phyloP scores from a whole-genome alignment of 35 echinoderm and acorn worm genomes.

The Apostichopus japonicus region DNA sequence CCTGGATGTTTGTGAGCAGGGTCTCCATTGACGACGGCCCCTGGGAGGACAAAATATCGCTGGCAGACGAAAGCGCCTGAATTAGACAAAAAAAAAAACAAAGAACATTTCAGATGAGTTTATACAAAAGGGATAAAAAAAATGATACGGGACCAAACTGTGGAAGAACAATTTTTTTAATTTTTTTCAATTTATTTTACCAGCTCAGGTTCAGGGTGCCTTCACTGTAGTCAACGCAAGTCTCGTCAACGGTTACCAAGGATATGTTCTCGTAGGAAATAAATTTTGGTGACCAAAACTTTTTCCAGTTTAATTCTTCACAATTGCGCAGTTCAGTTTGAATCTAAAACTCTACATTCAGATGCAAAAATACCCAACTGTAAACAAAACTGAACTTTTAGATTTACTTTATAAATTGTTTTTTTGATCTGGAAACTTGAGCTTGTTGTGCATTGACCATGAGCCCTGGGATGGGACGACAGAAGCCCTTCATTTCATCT shows the following conservation, averaged over 20 bases:
- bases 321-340: too few species aligned
- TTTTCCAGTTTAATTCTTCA: too few species aligned
- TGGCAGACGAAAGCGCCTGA: slow-evolving; percentile 30
- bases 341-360: too few species aligned
- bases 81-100: background rate
- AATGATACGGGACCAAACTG: too few species aligned
- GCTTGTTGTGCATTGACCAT: background rate
- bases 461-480: background rate
- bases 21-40: slow-evolving; percentile 96
- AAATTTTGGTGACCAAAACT: too few species aligned
- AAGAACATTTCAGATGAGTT: too few species aligned
- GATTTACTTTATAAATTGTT: too few species aligned
- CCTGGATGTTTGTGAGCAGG: slow-evolving; percentile 98
- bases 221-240: background rate
- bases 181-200: background rate
- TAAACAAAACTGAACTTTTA: too few species aligned
- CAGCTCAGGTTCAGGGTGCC: too few species aligned
- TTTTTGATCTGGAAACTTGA: background rate
- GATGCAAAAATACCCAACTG: background rate
- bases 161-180: background rate
- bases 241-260: too few species aligned
- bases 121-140: too few species aligned
- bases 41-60: slow-evolving; percentile 57
- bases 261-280: too few species aligned
- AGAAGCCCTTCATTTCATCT: background rate